These are phyloP conservation scores for Eudemis profundana DNA, from an alignment of 2,888 invertebrate genomes.

Conservation along the genomic window DNA sequence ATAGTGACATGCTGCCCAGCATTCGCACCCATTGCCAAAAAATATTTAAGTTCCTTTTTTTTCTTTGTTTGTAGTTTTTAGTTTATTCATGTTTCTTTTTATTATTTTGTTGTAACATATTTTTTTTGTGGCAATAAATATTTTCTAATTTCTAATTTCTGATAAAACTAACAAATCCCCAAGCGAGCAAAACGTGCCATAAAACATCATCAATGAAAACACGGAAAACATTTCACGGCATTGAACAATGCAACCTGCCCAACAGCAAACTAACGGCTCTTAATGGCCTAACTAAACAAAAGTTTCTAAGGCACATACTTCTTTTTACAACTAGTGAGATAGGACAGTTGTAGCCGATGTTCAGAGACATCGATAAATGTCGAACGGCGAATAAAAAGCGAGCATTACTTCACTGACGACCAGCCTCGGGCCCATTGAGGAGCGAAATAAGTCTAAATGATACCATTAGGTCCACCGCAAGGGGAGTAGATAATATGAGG, in stretches of 20 bases:
- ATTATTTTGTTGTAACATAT: too few relatives aligned
- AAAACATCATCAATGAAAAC: slow-evolving; percentile 66
- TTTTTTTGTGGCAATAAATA: too few relatives aligned
- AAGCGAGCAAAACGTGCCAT: slow-evolving; percentile 64
- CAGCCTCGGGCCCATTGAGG: slow-evolving; percentile 63
- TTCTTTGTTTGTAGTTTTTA: too few relatives aligned
- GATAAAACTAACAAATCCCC: slow-evolving; percentile 35
- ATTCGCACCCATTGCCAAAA: too few relatives aligned
- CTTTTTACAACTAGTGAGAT: slow-evolving; percentile 39
- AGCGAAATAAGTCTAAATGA: slow-evolving; percentile 74
- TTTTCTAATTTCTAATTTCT: too few relatives aligned
- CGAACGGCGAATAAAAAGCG: slow-evolving; percentile 70
- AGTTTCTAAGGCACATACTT: slow-evolving; percentile 1
- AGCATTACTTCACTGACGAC: slow-evolving; percentile 54
- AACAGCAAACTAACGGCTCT: slow-evolving; percentile 15
- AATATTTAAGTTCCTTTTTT: too few relatives aligned
- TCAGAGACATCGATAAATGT: slow-evolving; percentile 68
- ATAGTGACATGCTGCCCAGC: background rate
- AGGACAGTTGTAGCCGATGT: slow-evolving; percentile 58
- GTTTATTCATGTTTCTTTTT: too few relatives aligned
- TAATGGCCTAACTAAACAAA: background rate
- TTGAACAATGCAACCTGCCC: slow-evolving; percentile 54
- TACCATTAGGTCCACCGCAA: slow-evolving; percentile 76
- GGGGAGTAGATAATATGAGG: slow-evolving; percentile 63
- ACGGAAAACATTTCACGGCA: slow-evolving; percentile 73